phyloP scores from a whole-genome alignment of 2,113 vertebrate genomes.

The Passer montanus region DNA sequence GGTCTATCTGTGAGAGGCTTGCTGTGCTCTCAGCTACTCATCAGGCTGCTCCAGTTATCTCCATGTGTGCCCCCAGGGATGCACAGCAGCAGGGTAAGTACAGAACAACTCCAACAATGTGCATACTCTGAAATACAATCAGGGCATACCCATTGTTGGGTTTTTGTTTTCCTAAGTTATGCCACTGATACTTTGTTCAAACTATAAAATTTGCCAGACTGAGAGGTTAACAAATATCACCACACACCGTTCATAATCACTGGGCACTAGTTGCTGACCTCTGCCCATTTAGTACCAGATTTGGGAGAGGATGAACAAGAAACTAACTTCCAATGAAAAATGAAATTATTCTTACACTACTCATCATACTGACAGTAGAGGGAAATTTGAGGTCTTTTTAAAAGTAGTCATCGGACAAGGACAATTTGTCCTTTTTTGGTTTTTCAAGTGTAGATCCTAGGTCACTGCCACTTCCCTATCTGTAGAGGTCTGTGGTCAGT shows the following conservation, averaged over 20 bases:
- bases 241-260: neutral
- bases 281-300: neutral
- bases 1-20: neutral
- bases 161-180: neutral
- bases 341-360: neutral
- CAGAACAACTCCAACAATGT: neutral
- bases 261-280: neutral
- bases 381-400: neutral
- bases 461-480: neutral
- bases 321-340: neutral
- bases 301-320: neutral
- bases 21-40: neutral
- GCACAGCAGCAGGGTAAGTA: neutral
- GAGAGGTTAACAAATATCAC: neutral
- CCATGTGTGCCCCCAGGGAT: neutral
- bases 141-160: neutral
- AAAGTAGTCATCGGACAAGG: neutral
- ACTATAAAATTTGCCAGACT: neutral
- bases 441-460: neutral
- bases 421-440: neutral
- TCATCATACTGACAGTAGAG: neutral
- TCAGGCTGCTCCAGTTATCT: neutral
- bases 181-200: neutral
- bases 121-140: neutral
- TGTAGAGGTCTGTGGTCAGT: neutral